Evolutionary conservation across 1,140 invertebrate genomes (phyloP), one percentile per base, ranked within the genome.

Genomic region (Zaprionus gabonicus): DNA sequence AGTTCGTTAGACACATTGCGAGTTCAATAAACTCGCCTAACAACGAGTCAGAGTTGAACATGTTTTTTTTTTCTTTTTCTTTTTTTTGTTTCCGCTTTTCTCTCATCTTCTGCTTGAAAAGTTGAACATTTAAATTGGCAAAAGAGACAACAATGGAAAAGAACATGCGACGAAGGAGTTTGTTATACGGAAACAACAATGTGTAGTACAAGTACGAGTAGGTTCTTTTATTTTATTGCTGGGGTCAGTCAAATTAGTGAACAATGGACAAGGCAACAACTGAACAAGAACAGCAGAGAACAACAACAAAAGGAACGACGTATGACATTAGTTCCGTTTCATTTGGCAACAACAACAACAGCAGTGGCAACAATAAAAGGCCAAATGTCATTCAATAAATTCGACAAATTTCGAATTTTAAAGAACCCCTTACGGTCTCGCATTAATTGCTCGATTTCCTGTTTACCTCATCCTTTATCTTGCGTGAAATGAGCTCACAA

Each of bases 1-100:
- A 66, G 55, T 34, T 67, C 70, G 64, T 76, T 55, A 75, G 62
- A 49, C 59, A 49, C 7, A 20, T 15, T 20, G 46, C 15, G 25
- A 77, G 84, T 88, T 88, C 84, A 88, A 81, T 81, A 88, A 88
- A 90, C 85, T 76, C 36, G 2, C 60, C 69, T 67, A 51, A 65
- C 59, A 36, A 38, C 41, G 28, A 80, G 65, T 71, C 55, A 85
- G 66, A 74, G 69, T 69, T 86, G 66, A 70, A 57, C 28, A 60
- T 63, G 66, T 88, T 84, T 53, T 77, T 82, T 81, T 82, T 71
- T 69, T 70, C 72, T 70, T 76, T 79, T 80, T 6, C 0, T 3
- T 38, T 13, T 38, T 87, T 83, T 83, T 44, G 72, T 82, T 82
- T 82, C 81, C 70, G 76, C 78, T 76, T 76, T 80, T 80, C 69